Conservation (phyloP, 2,797 vertebrate species). For the Hypotaenidia okinawae region DNA sequence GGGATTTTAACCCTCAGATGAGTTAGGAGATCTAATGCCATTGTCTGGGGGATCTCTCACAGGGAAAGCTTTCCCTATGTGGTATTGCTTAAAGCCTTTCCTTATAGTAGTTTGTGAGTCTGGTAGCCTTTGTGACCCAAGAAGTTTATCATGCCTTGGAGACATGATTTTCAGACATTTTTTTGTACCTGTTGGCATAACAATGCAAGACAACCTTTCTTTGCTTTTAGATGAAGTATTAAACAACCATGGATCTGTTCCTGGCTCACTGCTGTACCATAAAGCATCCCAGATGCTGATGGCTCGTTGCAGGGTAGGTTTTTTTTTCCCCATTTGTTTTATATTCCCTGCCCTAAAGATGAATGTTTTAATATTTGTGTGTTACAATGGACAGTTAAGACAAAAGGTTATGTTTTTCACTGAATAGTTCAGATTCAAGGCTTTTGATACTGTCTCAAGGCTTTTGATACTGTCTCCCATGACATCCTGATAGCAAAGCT, state of each 20-base stretch:
- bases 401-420: not conserved
- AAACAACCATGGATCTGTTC: slow-evolving; percentile 53
- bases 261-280: slow-evolving; percentile 85
- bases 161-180: not conserved
- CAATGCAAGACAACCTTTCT: not conserved
- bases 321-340: not conserved
- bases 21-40: not conserved
- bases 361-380: not conserved
- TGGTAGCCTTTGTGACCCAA: not conserved
- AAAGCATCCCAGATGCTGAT: slow-evolving; percentile 81
- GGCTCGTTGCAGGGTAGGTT: slow-evolving; percentile 89
- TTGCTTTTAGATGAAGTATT: slow-evolving; percentile 62
- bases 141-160: not conserved
- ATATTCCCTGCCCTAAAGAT: not conserved
- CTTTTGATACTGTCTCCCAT: too few species aligned
- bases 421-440: too few species aligned
- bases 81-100: not conserved
- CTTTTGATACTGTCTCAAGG: too few species aligned
- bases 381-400: not conserved
- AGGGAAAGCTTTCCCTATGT: not conserved
- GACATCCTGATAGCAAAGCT: too few species aligned
- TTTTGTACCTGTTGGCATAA: not conserved
- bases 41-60: not conserved
- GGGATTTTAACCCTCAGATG: not conserved
- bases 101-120: not conserved